Base-by-base conservation (phyloP, 2,113 vertebrate species). In the Anhinga anhinga region DNA sequence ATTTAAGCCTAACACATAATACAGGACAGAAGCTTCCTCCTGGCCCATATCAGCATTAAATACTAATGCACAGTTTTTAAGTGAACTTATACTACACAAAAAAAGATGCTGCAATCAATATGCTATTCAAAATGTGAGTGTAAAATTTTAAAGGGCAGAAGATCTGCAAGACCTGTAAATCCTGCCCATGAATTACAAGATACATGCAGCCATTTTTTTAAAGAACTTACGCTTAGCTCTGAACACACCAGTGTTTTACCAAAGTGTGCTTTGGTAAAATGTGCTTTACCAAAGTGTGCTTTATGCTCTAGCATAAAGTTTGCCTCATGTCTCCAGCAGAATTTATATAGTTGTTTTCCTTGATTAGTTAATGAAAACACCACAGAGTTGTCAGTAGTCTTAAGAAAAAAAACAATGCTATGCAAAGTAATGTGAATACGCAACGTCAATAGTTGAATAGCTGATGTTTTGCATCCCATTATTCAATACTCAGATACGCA, bases 361-460 rank as follows among this genome's bases (percentile, higher is more conserved):
- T 32, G 8, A 49, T 42, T 34, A 90, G 44, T 50, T 78, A 93
- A 72, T 19, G 27, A 73, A 90, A 91, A 56, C 5, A 72, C 19
- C 44, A 73, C 26, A 36, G 5, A 47, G 29, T 2, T 50, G 27
- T 58, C 55, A 67, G n/a, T 6, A 65, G 34, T 38, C 63, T 83
- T 44, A 61, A 52, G 19, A 56, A 45, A 91, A 44, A 91, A 12
- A 78, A 20, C 15, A 16, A 36, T 6, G 4, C 1, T 13, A 63
- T 3, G 4, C 53, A 86, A 22, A n/a, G 15, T 36, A 56, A 26
- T 12, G 27, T 44, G 20, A 71, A 56, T 19, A 67, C 0, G 0
- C 11, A 34, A 27, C 1, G 1, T 38, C 63, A 50, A 10, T 3
- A 36, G n/a, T 16, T 18, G 26, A 83, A 66, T 29, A 62, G n/a